phyloP scores from a whole-genome alignment of 2,113 vertebrate species.

The Embiotoca jacksoni region DNA sequence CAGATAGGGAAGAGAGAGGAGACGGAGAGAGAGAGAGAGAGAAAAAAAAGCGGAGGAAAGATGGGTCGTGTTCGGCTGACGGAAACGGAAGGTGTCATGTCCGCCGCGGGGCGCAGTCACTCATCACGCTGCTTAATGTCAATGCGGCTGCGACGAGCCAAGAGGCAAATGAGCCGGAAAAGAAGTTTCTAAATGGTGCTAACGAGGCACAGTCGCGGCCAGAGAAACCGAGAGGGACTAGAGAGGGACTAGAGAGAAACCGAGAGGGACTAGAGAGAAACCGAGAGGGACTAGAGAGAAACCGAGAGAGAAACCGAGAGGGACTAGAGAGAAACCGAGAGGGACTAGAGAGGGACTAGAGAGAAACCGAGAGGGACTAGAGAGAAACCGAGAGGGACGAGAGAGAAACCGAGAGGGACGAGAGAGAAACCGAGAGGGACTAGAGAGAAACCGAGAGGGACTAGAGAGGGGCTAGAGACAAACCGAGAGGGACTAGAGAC shows the following conservation, averaged over 20 bases:
- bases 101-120: conserved; percentile 45
- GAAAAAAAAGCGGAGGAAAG: not conserved
- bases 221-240: conserved; percentile 22
- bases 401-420: too few relatives aligned
- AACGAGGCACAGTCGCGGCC: conserved; percentile 43
- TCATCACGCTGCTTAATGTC: conserved; percentile 54
- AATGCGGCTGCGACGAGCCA: conserved; percentile 34
- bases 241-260: not conserved
- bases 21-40: too few relatives aligned
- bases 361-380: too few relatives aligned
- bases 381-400: too few relatives aligned
- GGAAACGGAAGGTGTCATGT: conserved; percentile 51
- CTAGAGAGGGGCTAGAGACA: too few relatives aligned
- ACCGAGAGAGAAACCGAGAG: too few relatives aligned
- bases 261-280: not conserved
- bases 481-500: too few relatives aligned
- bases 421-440: too few relatives aligned
- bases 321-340: too few relatives aligned
- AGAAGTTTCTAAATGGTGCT: conserved; percentile 57
- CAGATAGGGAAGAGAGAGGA: not conserved
- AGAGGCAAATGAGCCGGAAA: conserved; percentile 57
- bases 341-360: too few relatives aligned
- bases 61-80: conserved; percentile 24
- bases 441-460: too few relatives aligned
- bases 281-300: not conserved